These are phyloP conservation scores for Syngnathus rostellatus DNA, from an alignment of 2,797 vertebrate species.

Conservation along the genomic window DNA sequence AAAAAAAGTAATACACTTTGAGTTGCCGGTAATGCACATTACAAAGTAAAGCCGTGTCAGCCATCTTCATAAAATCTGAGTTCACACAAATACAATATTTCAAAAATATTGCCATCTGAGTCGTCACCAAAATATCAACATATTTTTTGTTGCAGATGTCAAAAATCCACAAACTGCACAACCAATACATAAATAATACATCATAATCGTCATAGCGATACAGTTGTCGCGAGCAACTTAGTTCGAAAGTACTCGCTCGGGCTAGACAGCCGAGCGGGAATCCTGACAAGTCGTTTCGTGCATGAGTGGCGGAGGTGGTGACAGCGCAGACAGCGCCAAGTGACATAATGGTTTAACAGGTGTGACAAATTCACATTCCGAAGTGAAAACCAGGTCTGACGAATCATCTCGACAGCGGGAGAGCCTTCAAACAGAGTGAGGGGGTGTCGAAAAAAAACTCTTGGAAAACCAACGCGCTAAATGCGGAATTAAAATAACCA, in stretches of 20 bases:
- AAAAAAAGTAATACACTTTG: too few species aligned
- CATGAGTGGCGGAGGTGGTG: conserved; percentile 24
- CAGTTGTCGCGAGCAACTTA: background rate
- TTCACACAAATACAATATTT: too few species aligned
- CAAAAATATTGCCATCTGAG: too few species aligned
- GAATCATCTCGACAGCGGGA: conserved; percentile 26
- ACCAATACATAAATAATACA: background rate
- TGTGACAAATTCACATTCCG: conserved; percentile 33
- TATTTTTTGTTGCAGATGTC: background rate
- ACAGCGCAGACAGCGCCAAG: conserved; percentile 29
- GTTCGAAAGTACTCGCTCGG: background rate
- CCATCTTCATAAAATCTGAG: too few species aligned
- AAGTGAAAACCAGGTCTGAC: conserved; percentile 22
- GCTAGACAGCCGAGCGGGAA: conserved; percentile 17
- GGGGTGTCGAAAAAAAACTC: background rate
- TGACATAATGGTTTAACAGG: conserved; percentile 35
- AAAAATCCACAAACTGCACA: background rate
- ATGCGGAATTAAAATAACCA: background rate
- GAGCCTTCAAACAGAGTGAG: conserved; percentile 15
- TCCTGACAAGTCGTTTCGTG: conserved; percentile 18
- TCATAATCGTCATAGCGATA: background rate
- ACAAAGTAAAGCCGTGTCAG: too few species aligned
- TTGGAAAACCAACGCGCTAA: background rate
- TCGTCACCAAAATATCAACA: too few species aligned
- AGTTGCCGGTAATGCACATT: too few species aligned